Percentiles rank a stretch among this genome's conserved stretches.
Evolutionary conservation across 2,888 invertebrate genomes (phyloP).

Genomic region (Leptopterna dolabrata): DNA sequence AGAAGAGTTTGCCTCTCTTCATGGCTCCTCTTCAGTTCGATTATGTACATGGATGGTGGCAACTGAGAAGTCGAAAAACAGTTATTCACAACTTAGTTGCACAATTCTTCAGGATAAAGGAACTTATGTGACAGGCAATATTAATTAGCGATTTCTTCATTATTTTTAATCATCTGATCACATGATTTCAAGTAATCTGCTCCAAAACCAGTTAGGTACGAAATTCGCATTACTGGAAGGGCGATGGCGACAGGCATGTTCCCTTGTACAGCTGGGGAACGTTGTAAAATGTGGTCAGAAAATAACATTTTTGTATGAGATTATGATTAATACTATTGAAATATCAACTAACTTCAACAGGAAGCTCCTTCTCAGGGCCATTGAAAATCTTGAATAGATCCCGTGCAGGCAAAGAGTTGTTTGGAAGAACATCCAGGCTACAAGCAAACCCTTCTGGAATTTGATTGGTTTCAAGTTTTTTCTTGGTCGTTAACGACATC

Average conservation of each 20-base stretch:
- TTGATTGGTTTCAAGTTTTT: background rate
- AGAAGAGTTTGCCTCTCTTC: slow-evolving; percentile 43
- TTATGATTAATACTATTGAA: background rate
- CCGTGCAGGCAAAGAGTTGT: background rate
- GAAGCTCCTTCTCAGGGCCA: slow-evolving; percentile 10
- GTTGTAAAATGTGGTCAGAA: too few relatives aligned
- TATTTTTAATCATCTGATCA: too few relatives aligned
- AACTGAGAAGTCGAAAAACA: slow-evolving; percentile 12
- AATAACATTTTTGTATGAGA: background rate
- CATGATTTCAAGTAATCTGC: too few relatives aligned
- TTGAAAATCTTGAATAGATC: background rate
- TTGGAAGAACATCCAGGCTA: background rate
- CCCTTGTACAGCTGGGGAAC: too few relatives aligned
- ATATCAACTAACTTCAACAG: slow-evolving; percentile 21
- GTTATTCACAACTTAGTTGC: background rate
- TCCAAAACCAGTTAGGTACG: too few relatives aligned
- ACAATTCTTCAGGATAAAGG: background rate
- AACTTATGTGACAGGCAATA: background rate
- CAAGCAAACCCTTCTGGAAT: background rate
- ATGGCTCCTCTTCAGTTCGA: slow-evolving; percentile 37
- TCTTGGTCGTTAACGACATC: background rate
- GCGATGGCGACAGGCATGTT: too few relatives aligned
- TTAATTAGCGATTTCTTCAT: too few relatives aligned
- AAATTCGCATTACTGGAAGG: too few relatives aligned
- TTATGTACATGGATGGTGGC: slow-evolving; percentile 25